Base-by-base conservation (phyloP, 1,140 invertebrate species). In the Drosophila kurseongensis region DNA sequence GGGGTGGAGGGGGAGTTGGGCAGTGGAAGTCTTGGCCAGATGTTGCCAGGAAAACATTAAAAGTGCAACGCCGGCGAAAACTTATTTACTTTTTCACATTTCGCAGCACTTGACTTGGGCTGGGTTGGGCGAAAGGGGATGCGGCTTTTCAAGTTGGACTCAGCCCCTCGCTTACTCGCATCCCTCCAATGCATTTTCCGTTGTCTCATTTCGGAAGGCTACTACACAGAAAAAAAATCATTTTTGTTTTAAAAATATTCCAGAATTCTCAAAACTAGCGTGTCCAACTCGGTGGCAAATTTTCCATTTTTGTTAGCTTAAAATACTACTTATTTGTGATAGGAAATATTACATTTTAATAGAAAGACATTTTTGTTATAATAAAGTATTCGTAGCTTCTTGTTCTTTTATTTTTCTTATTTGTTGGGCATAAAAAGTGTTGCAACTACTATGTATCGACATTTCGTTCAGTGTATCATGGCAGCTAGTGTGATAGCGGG, bases 41-140 rank as follows among this genome's bases (percentile, higher is more conserved):
- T 86, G 83, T 83, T 86, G 85, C 80, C 41, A 14, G 59, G 54
- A 75, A 69, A 84, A 80, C 77, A 75, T 80, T 81, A 88, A 89
- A 88, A 89, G 75, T 88, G 83, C 83, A 89, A 76, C 75, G 73
- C 62, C 68, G 77, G 66, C 65, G 47, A 78, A 88, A 88, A 88
- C 84, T 89, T 89, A 80, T 89, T 89, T 86, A 79, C 79, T 78
- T 83, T 81, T 88, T 82, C 75, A 75, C 78, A 82, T 86, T 82
- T 83, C 80, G 71, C 79, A 69, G 78, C 80, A 88, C 84, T 86
- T 79, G 78, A 88, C 75, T 82, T 23, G 23, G 67, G 63, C 41
- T 63, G 13, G 58, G 63, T 14, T 50, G 38, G 42, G 5, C n/a
- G 27, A 2, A 38, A 9, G 27, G 47, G 50, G 59, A 56, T 65